Evolutionary conservation across 2,113 vertebrate genomes (phyloP), one percentile per base, ranked within the genome.

Genomic region (Anolis sagrei): DNA sequence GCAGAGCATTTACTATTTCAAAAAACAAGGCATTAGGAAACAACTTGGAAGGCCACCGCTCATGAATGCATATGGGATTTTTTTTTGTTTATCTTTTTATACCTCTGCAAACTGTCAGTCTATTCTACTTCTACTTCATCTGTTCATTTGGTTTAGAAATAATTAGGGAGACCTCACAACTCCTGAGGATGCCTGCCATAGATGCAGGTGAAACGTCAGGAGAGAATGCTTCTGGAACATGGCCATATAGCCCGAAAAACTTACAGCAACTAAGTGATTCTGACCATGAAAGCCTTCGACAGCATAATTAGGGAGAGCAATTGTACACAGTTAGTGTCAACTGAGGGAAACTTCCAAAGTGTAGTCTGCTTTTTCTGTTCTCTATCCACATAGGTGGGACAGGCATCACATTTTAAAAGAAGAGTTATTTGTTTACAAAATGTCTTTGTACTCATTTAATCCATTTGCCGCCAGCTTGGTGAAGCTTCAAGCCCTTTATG

Each of bases 71-170:
- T 68, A 29, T 68, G 1, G 29, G 9, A 11, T 68, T 68, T 18
- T 58, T 58, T 14, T 14, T 58, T 58, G 4, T 44, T 44, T 44
- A 5, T 2, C n/a, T 61, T 68, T 90, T 93, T 89, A 3, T 4
- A 3, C 78, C 91, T 58, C 90, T 86, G 86, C 86, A 83, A 66
- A 81, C 16, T 58, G 27, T 77, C 27, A 86, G 13, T 3, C 0
- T 39, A 21, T 13, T 5, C 27, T 39, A 68, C 7, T 48, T 81
- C 49, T 77, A 2, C 7, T 54, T 76, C 81, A 90, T 83, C 62
- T 76, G 1, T 84, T 27, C 4, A 82, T 80, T 78, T 91, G 88
- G 79, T 64, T 80, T 89, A 34, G 51, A 80, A 51, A 14, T 34
- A 68, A 73, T 72, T n/a, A n/a, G n/a, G n/a, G n/a, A n/a, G n/a